These are phyloP conservation scores for Xiphophorus birchmanni DNA, from an alignment of 2,797 vertebrate species.

Conservation along the genomic window DNA sequence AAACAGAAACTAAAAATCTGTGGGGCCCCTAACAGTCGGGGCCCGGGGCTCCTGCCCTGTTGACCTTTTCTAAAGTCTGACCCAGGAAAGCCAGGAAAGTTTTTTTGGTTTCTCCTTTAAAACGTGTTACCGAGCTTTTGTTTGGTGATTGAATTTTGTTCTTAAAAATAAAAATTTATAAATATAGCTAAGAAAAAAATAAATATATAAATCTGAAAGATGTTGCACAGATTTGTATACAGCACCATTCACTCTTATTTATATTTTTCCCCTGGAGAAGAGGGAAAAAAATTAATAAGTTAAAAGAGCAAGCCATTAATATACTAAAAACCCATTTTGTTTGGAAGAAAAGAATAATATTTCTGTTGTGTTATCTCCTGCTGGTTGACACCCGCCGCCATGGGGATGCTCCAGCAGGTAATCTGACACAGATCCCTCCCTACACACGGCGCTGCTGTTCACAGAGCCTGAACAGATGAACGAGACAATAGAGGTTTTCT, in stretches of 20 bases:
- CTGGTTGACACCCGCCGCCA: background rate
- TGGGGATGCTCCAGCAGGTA: conserved; percentile 1
- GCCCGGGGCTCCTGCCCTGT: too few relatives aligned
- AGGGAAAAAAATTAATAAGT: background rate
- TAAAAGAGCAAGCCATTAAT: background rate
- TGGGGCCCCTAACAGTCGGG: too few relatives aligned
- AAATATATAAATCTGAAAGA: background rate
- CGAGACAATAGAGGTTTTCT: background rate
- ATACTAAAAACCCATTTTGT: background rate
- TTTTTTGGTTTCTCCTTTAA: too few relatives aligned
- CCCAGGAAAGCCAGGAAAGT: too few relatives aligned
- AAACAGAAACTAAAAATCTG: too few relatives aligned
- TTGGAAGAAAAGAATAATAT: background rate
- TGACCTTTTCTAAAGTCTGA: too few relatives aligned
- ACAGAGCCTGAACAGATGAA: background rate
- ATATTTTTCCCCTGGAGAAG: too few relatives aligned
- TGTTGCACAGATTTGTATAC: background rate
- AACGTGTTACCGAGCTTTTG: too few relatives aligned
- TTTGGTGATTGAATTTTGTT: too few relatives aligned
- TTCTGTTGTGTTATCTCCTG: background rate
- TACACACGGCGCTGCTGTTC: background rate
- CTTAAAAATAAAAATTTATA: too few relatives aligned
- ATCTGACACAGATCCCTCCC: background rate
- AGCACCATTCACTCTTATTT: background rate
- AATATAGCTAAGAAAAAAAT: too few relatives aligned